Base-by-base conservation (phyloP, 2,888 invertebrate genomes). In the Axea sp. region DNA sequence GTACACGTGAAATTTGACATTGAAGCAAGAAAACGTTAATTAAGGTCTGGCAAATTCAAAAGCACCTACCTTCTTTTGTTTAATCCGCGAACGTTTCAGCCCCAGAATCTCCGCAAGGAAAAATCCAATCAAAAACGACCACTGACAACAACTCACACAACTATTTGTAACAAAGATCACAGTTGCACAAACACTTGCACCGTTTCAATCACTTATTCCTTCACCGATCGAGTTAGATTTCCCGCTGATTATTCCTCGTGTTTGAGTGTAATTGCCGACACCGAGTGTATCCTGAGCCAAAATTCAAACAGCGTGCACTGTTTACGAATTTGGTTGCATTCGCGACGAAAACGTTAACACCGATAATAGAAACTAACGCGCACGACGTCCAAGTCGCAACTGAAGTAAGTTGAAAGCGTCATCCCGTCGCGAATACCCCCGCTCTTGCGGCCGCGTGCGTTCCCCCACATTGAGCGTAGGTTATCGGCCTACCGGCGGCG, bases 401-500 rank as follows among this genome's bases (percentile, higher is more conserved):
- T 64, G 64, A 72, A 60, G 55, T 55, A 12, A 30, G 55, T 57
- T 49, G 49, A 14, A 55, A 65, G 64, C 72, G 72, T 64, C 64
- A 22, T 49, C 59, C 59, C 51, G 51, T 57, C 51, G 35, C 64
- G 30, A 14, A 39, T 12, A 57, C 41, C 49, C 57, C 72, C 51
- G 45, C 55, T 31, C 37, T 8, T 8, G 31, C 39, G 19, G 62
- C 60, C 71, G 62, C 71, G 55, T 69, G 60, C 59, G 60, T 55
- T 62, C 60, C 53, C 69, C 60, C 62, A 62, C 53, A 39, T 31
- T 45, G 60, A 60, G 60, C 69, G 69, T 59, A 47, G 71, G 71
- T 71, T 71, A 71, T 71, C 71, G 71, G 71, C 71, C 71, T 60
- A 71, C 62, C 62, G 62, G 71, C 55, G 55, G 49, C 62, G 31